phyloP scores from a whole-genome alignment of 2,888 invertebrate genomes.

The Serrognathus titanus region DNA sequence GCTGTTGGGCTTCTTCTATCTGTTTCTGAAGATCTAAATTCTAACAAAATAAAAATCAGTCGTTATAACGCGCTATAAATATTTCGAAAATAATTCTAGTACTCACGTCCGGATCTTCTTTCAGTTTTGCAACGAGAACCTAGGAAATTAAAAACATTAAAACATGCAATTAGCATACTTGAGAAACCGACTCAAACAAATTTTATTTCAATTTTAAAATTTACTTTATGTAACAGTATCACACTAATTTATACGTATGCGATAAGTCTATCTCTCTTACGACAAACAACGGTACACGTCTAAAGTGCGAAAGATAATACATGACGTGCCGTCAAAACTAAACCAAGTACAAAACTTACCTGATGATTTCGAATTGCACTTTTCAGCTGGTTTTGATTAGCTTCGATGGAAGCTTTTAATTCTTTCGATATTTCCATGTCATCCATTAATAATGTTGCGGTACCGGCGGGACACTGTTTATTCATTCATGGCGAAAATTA shows the following conservation, averaged over 20 bases:
- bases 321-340: constrained; percentile 15
- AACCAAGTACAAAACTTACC: constrained; percentile 37
- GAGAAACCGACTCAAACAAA: constrained; percentile 1
- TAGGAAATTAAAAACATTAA: constrained; percentile 25
- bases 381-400: constrained; percentile 45
- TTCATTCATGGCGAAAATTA: constrained; percentile 8
- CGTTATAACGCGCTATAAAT: constrained; percentile 2
- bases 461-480: neutral
- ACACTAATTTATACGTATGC: neutral
- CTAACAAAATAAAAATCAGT: constrained; percentile 27
- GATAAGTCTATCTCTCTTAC: constrained; percentile 4
- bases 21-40: constrained; percentile 40
- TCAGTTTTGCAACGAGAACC: constrained; percentile 38
- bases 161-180: neutral
- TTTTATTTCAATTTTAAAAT: constrained; percentile 10
- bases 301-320: constrained; percentile 2
- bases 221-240: constrained; percentile 11
- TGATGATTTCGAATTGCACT: constrained; percentile 48
- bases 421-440: constrained; percentile 45
- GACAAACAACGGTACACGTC: neutral
- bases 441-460: constrained; percentile 30
- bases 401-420: constrained; percentile 43
- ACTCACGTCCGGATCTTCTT: constrained; percentile 42
- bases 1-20: constrained; percentile 41
- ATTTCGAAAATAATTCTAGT: constrained; percentile 3